Percentiles rank a stretch among this genome's conserved stretches.
phyloP scores from a whole-genome alignment of 2,888 invertebrate genomes.

The Bellardia pandia region DNA sequence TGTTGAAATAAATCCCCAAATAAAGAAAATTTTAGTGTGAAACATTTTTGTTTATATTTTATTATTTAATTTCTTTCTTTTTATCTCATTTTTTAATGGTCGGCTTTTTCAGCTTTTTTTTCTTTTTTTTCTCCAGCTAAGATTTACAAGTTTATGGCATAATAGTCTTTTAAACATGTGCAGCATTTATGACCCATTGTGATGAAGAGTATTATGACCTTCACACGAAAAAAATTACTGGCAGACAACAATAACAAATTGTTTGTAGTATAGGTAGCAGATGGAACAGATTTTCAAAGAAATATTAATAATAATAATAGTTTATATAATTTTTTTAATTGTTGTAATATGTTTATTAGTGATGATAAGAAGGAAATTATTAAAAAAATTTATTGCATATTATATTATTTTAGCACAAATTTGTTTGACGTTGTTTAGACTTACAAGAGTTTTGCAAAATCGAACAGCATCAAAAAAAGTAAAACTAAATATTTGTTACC shows the following conservation, averaged over 20 bases:
- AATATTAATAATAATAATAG: background rate
- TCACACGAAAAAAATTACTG: slow-evolving; percentile 29
- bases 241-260: slow-evolving; percentile 20
- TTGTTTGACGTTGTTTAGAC: too few relatives aligned
- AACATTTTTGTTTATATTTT: slow-evolving; percentile 41
- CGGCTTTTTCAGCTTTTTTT: slow-evolving; percentile 24
- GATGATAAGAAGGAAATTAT: background rate
- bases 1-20: slow-evolving; percentile 59
- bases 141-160: slow-evolving; percentile 54
- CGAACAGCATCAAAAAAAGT: too few relatives aligned
- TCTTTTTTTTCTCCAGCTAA: background rate
- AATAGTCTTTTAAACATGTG: slow-evolving; percentile 47
- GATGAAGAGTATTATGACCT: slow-evolving; percentile 55
- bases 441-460: too few relatives aligned
- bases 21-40: slow-evolving; percentile 53
- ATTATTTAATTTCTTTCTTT: slow-evolving; percentile 17
- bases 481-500: too few relatives aligned
- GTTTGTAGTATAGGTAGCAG: background rate
- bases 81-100: slow-evolving; percentile 31
- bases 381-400: background rate
- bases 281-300: background rate
- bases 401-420: too few relatives aligned
- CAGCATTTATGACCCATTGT: slow-evolving; percentile 52
- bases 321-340: background rate
- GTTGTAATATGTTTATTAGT: background rate